Conservation (phyloP, 1,140 invertebrate species). For the Linepithema humile region DNA sequence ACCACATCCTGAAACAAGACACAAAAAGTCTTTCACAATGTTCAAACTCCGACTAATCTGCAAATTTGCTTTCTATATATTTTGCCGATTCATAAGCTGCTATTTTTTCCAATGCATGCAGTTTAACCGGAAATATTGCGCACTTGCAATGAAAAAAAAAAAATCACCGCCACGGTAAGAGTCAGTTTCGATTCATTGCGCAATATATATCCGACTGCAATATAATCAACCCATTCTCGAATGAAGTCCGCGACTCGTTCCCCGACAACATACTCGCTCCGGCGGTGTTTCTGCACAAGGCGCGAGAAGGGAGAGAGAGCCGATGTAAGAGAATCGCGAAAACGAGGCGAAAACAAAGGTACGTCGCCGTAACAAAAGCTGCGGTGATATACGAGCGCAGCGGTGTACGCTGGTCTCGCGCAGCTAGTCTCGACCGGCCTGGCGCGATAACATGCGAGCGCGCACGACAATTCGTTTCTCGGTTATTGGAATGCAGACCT, state of each 20-base stretch:
- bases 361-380: slow-evolving; percentile 74
- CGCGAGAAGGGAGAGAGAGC: background rate
- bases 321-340: slow-evolving; percentile 68
- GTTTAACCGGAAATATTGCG: background rate
- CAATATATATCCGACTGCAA: background rate
- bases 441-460: slow-evolving; percentile 63
- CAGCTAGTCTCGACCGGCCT: slow-evolving; percentile 24
- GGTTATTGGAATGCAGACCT: slow-evolving; percentile 61
- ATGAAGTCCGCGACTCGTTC: slow-evolving; percentile 17
- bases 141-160: background rate
- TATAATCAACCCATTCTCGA: background rate
- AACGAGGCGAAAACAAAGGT: slow-evolving; percentile 76
- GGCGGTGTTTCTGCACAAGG: slow-evolving; percentile 17
- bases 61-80: background rate
- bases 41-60: background rate
- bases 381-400: slow-evolving; percentile 72
- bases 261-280: background rate
- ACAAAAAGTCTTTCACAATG: slow-evolving; percentile 2
- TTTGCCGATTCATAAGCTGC: background rate
- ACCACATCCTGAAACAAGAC: slow-evolving; percentile 81
- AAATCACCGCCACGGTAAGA: slow-evolving; percentile 4
- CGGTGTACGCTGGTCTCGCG: background rate
- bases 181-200: background rate
- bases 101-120: background rate
- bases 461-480: slow-evolving; percentile 72